Percentiles rank a stretch among this genome's conserved stretches.
Evolutionary conservation across 2,888 invertebrate species (phyloP).

Genomic region (Standfussiana lucernea): DNA sequence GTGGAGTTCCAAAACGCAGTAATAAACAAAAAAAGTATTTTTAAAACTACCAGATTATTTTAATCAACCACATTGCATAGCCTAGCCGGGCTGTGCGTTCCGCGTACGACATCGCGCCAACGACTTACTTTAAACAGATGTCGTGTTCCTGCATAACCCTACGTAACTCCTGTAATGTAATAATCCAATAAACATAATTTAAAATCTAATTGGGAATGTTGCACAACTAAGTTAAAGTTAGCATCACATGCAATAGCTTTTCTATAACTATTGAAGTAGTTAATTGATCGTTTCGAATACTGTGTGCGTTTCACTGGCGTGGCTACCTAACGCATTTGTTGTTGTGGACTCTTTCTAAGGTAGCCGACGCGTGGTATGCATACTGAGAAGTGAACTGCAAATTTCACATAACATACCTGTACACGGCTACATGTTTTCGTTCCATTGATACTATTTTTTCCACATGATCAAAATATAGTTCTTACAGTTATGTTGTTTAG

Average conservation of each 20-base stretch:
- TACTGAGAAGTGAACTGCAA: conserved; percentile 76
- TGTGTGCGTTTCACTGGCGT: conserved; percentile 77
- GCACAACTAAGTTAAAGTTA: conserved; percentile 68
- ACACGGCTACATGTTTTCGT: conserved; percentile 36
- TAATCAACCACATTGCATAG: not conserved
- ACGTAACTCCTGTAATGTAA: conserved; percentile 55
- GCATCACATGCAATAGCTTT: conserved; percentile 53
- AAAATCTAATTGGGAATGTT: conserved; percentile 73
- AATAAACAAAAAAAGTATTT: not conserved
- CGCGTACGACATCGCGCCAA: not conserved
- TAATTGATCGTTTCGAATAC: conserved; percentile 79
- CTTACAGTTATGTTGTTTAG: not conserved
- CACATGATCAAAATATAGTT: conserved; percentile 10
- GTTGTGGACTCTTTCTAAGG: conserved; percentile 76
- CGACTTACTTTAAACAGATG: not conserved
- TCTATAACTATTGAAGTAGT: conserved; percentile 66
- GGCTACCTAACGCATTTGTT: conserved; percentile 73
- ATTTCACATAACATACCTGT: conserved; percentile 77
- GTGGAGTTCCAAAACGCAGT: not conserved
- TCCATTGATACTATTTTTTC: not conserved
- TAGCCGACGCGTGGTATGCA: conserved; percentile 77
- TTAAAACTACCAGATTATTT: too few relatives aligned
- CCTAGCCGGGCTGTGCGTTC: not conserved
- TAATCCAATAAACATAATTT: conserved; percentile 54
- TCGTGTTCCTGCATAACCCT: conserved; percentile 40